Conservation (phyloP, 2,888 invertebrate species). For the Rhimphoctona megacephalus region DNA sequence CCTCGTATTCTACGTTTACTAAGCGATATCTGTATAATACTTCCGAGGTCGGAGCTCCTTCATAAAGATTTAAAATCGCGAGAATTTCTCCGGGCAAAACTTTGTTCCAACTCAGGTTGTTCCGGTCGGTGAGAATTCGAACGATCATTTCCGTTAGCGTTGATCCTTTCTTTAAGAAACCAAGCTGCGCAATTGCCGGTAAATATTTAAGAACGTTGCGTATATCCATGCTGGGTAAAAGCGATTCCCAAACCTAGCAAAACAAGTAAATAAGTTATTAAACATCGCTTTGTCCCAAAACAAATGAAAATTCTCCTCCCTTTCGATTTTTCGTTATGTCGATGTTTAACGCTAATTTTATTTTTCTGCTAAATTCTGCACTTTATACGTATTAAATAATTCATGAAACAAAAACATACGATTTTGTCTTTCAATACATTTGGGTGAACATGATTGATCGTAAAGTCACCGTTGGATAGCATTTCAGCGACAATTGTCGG, state of each 20-base stretch:
- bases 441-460: slow-evolving; percentile 90
- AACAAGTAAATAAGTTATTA: slow-evolving; percentile 3
- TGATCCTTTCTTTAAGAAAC: slow-evolving; percentile 86
- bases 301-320: not conserved
- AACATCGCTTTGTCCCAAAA: not conserved
- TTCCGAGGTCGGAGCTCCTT: slow-evolving; percentile 70
- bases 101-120: slow-evolving; percentile 83
- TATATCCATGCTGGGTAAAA: slow-evolving; percentile 87
- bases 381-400: not conserved
- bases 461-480: slow-evolving; percentile 75
- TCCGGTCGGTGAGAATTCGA: slow-evolving; percentile 86
- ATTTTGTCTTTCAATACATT: slow-evolving; percentile 88
- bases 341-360: not conserved
- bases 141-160: slow-evolving; percentile 86
- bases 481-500: slow-evolving; percentile 85
- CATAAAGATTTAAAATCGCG: slow-evolving; percentile 87
- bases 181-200: slow-evolving; percentile 88
- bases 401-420: slow-evolving; percentile 83
- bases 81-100: slow-evolving; percentile 87
- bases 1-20: not conserved
- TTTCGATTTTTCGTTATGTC: too few relatives aligned
- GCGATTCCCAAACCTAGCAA: slow-evolving; percentile 88
- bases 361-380: not conserved
- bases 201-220: slow-evolving; percentile 86
- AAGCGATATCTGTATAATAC: not conserved